Evolutionary conservation across 2,113 vertebrate species (phyloP).

Genomic region (Notothenia coriiceps): DNA sequence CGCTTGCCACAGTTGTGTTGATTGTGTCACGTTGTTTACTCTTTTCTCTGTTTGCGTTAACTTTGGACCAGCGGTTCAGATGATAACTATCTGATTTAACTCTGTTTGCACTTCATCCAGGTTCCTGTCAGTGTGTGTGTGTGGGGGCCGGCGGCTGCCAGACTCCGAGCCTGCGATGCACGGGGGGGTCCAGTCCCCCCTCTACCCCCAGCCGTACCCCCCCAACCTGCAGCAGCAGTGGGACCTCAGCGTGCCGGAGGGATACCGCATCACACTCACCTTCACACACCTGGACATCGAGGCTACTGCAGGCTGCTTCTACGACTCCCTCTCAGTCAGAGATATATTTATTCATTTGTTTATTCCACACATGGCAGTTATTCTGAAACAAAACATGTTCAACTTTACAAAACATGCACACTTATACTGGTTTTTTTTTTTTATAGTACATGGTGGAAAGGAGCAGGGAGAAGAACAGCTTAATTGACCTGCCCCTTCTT

Average conservation of each 20-base stretch:
- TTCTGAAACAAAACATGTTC: not conserved
- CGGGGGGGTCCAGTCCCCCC: slow-evolving; percentile 88
- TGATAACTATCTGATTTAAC: slow-evolving; percentile 32
- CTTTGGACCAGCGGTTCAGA: slow-evolving; percentile 58
- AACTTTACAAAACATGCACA: no score
- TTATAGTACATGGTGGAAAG: no score
- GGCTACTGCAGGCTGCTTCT: slow-evolving; percentile 87
- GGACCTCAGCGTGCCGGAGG: slow-evolving; percentile 86
- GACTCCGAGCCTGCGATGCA: slow-evolving; percentile 52
- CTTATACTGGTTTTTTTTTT: no score
- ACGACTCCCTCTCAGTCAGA: slow-evolving; percentile 92
- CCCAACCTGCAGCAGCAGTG: slow-evolving; percentile 82
- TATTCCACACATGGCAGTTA: not conserved
- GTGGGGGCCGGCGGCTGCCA: slow-evolving; percentile 35
- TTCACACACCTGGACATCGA: slow-evolving; percentile 93
- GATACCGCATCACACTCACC: slow-evolving; percentile 88
- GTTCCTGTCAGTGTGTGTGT: slow-evolving; percentile 69
- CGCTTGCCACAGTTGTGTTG: not conserved
- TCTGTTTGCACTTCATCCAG: slow-evolving; percentile 60
- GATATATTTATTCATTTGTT: not conserved
- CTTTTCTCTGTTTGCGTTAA: slow-evolving; percentile 55
- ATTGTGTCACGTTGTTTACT: slow-evolving; percentile 55
- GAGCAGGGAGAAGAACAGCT: no score
- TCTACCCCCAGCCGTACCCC: slow-evolving; percentile 89
- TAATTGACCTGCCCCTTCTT: no score